Evolutionary conservation across 1,140 invertebrate genomes (phyloP).

Genomic region (Rhyacophila brunnea): DNA sequence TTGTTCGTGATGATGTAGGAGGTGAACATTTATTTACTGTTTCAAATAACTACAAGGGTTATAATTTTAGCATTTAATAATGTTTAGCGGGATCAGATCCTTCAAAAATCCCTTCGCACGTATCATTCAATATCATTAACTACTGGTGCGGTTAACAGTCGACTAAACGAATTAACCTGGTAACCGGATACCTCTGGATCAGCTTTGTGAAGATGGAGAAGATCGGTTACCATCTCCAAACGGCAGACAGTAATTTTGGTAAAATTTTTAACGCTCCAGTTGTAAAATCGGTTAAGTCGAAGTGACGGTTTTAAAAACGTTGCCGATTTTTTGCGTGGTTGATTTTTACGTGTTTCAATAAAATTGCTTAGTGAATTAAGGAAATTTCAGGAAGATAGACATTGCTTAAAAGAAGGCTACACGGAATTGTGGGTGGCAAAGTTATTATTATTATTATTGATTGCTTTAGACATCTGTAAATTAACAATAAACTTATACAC

Average conservation of each 20-base stretch:
- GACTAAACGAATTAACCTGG: slow-evolving; percentile 31
- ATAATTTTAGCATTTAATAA: no score
- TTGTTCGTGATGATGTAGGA: no score
- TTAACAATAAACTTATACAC: no score
- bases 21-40: no score
- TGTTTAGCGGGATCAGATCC: neutral
- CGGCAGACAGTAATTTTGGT: no score
- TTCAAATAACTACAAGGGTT: no score
- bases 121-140: slow-evolving; percentile 8
- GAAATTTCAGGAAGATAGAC: neutral
- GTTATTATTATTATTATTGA: no score
- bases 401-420: no score
- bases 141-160: slow-evolving; percentile 22
- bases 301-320: neutral
- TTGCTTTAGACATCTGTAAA: no score
- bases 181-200: slow-evolving; percentile 10
- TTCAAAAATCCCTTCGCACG: neutral
- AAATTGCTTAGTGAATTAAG: neutral
- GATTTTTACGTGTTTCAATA: neutral
- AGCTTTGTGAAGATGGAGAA: slow-evolving; percentile 4
- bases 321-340: neutral
- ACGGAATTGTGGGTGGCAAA: no score
- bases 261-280: neutral
- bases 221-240: slow-evolving; percentile 4
- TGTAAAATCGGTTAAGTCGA: neutral